Conservation (phyloP, 2,113 vertebrate species). For the Phaethornis superciliosus region DNA sequence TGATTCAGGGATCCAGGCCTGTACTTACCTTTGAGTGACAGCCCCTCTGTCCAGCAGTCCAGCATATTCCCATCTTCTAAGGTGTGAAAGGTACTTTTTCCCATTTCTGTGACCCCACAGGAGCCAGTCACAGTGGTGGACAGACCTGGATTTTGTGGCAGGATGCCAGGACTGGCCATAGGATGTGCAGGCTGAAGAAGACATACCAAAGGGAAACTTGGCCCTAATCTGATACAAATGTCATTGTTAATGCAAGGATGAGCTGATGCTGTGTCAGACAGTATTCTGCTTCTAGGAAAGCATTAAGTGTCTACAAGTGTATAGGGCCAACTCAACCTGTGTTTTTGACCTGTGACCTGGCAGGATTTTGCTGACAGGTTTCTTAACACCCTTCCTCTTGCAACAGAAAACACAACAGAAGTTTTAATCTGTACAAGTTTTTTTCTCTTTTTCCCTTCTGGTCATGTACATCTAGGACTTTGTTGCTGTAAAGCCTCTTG, state of each 20-base stretch:
- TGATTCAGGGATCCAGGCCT: background rate
- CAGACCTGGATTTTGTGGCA: background rate
- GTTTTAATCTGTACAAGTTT: background rate
- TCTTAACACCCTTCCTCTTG: background rate
- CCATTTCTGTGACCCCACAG: background rate
- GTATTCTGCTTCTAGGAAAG: background rate
- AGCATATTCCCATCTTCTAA: background rate
- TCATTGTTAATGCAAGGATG: background rate
- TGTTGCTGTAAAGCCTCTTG: background rate
- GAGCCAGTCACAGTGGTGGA: background rate
- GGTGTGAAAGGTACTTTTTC: background rate
- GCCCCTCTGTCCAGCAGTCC: background rate
- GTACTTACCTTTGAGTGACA: background rate
- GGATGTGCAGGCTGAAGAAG: background rate
- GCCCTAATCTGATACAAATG: background rate
- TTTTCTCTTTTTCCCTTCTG: background rate
- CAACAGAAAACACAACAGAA: background rate
- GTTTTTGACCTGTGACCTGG: background rate
- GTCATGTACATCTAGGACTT: background rate
- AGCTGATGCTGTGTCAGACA: background rate
- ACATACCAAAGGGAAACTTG: background rate
- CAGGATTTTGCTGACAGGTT: background rate
- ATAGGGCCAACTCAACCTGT: background rate
- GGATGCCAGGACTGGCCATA: fast-evolving
- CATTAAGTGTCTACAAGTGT: background rate